Conservation (phyloP, 2,888 invertebrate genomes). For the Epistrophe grossulariae region DNA sequence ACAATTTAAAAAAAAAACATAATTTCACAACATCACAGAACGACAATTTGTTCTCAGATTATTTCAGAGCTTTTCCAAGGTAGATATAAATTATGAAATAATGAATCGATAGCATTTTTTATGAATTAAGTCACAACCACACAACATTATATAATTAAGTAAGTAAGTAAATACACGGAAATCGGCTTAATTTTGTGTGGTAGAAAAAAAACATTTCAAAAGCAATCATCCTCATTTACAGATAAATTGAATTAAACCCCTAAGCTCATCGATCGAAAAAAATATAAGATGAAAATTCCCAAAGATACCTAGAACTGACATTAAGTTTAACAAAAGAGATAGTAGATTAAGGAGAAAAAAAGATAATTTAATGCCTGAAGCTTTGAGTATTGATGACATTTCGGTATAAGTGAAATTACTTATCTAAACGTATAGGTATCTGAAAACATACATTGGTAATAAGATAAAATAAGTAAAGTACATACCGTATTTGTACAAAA, state of each 20-base stretch:
- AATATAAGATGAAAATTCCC: neutral
- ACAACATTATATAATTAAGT: neutral
- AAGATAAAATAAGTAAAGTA: too few species aligned
- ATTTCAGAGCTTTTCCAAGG: too few species aligned
- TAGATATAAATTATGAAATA: too few species aligned
- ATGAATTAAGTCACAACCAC: neutral
- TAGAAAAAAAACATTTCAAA: neutral
- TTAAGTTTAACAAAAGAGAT: neutral
- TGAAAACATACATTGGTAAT: too few species aligned
- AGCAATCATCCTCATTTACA: neutral
- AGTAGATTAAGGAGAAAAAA: neutral
- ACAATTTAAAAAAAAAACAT: too few species aligned
- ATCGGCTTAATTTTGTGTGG: slow-evolving; percentile 7
- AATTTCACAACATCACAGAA: too few species aligned
- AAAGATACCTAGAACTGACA: neutral
- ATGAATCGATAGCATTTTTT: too few species aligned
- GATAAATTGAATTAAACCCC: slow-evolving; percentile 4
- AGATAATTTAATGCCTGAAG: neutral
- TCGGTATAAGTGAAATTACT: too few species aligned
- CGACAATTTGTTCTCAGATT: too few species aligned
- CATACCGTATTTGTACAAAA: too few species aligned
- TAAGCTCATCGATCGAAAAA: neutral
- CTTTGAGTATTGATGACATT: neutral
- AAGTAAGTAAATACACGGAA: neutral
- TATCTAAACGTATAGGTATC: too few species aligned